Conservation (phyloP, 2,113 vertebrate species). For the Hippocampus guttulatus region DNA sequence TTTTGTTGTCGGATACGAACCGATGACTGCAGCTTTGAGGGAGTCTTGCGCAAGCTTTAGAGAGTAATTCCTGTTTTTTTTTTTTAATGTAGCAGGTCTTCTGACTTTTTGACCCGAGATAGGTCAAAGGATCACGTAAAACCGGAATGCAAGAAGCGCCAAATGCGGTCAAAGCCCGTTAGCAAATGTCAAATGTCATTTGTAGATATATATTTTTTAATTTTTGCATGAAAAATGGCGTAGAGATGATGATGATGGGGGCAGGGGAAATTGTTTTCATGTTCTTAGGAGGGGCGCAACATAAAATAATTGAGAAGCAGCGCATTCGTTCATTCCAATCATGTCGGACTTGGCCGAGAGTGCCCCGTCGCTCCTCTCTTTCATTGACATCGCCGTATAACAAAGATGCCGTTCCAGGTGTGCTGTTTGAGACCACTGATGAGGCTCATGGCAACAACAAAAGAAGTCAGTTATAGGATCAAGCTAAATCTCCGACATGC, state of each 20-base stretch:
- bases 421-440: slow-evolving; percentile 17
- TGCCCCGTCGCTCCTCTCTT: no score
- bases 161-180: slow-evolving; percentile 17
- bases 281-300: no score
- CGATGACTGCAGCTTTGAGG: slow-evolving; percentile 48
- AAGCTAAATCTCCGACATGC: slow-evolving; percentile 10
- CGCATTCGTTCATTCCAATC: no score
- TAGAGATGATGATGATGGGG: no score
- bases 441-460: slow-evolving; percentile 32
- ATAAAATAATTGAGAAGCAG: no score
- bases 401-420: neutral
- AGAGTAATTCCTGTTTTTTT: slow-evolving; percentile 36
- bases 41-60: slow-evolving; percentile 33
- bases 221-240: no score
- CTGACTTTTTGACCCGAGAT: slow-evolving; percentile 44
- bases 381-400: no score
- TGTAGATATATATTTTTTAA: no score
- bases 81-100: slow-evolving; percentile 16
- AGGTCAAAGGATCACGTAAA: slow-evolving; percentile 33
- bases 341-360: no score
- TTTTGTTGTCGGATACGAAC: slow-evolving; percentile 47
- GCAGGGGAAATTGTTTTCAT: no score
- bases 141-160: slow-evolving; percentile 22
- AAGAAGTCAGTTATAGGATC: slow-evolving; percentile 18
- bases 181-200: neutral